Conservation (phyloP, 2,888 invertebrate species). For the Eupithecia inturbata region DNA sequence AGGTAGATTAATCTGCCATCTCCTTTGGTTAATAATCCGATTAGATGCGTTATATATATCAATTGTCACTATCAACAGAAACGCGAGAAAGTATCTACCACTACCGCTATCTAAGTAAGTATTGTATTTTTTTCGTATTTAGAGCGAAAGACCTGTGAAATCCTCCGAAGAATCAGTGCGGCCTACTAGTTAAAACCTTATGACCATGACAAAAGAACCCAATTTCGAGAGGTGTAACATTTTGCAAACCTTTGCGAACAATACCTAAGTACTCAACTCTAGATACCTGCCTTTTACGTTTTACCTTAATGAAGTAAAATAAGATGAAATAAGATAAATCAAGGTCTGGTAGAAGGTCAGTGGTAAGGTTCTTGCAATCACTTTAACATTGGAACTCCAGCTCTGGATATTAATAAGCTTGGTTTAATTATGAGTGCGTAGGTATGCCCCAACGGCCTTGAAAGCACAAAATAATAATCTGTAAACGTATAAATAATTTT, state of each 20-base stretch:
- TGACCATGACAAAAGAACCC: neutral
- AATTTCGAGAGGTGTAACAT: neutral
- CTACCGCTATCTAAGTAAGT: too few species aligned
- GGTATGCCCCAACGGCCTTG: too few species aligned
- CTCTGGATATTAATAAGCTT: neutral
- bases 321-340: neutral
- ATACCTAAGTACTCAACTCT: neutral
- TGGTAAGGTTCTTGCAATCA: conserved; percentile 3
- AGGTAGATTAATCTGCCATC: too few species aligned
- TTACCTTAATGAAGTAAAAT: neutral
- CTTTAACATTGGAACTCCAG: neutral
- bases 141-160: conserved; percentile 1
- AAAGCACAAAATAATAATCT: too few species aligned
- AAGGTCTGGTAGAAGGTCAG: conserved; percentile 11
- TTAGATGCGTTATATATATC: neutral
- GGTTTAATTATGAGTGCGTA: neutral
- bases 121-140: neutral
- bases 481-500: too few species aligned
- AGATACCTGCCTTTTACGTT: neutral
- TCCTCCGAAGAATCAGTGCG: too few species aligned
- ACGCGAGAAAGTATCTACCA: neutral
- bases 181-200: neutral
- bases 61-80: neutral
- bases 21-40: neutral
- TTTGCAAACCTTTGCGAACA: neutral